Base-by-base conservation (phyloP, 2,888 invertebrate genomes). In the Himalopsyche tibetana region DNA sequence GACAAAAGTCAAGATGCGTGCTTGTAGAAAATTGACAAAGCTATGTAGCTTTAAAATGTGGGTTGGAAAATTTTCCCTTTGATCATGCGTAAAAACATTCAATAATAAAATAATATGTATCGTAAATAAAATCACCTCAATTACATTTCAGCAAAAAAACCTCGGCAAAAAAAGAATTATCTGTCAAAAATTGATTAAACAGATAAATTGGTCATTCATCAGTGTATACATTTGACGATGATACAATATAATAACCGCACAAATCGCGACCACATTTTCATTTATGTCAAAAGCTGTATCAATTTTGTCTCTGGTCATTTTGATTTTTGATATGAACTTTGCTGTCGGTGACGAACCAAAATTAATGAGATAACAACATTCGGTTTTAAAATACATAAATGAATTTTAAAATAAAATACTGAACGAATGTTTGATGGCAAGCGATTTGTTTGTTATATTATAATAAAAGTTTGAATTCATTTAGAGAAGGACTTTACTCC, bases 261-360 rank as follows among this genome's bases (percentile, higher is more conserved):
- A 63, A 63, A 63, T 19, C 9, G 28, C 51, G 5, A 63, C 63
- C 63, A 8, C n/a, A 11, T 28, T 63, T 63, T 19, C 19, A 63
- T 63, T 51, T 51, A 51, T 51, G 19, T n/a, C 63, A 19, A 63
- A 63, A 19, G 63, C 63, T 63, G 63, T 8, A 19, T 19, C 5
- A 4, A 63, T 15, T 51, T 51, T 51, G 51, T 51, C 2, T 51
- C 15, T 63, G 63, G 63, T 63, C 15, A 63, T 63, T 63, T 63
- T 63, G 63, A 63, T 63, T 63, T 63, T 19, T 63, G 63, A 63
- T 63, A 19, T 63, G 6, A 63, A 5, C 63, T 63, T 63, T 63
- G 9, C 19, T 19, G 63, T 4, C 63, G 4, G 17, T 63, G 63
- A 19, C 63, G 19, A 2, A 4, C 15, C 63, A 2, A 63, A 51